These are phyloP conservation scores for Plutella xylostella DNA, from an alignment of 2,888 invertebrate genomes.

Conservation along the genomic window DNA sequence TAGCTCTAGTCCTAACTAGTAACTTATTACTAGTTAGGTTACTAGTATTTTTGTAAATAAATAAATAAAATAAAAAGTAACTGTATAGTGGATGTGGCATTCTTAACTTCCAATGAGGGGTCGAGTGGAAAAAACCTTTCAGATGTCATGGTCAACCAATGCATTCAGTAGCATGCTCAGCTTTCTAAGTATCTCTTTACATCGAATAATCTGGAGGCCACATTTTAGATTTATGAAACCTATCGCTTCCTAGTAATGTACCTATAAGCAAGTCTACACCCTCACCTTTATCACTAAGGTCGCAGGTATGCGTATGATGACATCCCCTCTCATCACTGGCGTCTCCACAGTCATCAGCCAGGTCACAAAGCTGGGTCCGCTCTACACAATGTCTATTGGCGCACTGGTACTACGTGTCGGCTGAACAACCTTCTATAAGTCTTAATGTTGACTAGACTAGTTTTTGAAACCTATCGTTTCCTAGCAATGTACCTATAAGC, in stretches of 20 bases:
- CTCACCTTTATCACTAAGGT: slow-evolving; percentile 44
- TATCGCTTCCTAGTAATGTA: no score
- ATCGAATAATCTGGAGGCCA: no score
- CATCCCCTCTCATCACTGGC: slow-evolving; percentile 92
- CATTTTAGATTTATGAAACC: no score
- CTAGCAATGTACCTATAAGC: no score
- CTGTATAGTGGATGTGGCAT: no score
- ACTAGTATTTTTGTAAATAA: not conserved
- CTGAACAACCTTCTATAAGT: not conserved
- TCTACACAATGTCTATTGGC: slow-evolving; percentile 89
- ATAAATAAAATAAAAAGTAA: not conserved
- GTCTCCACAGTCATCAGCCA: slow-evolving; percentile 92
- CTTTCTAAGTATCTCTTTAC: no score
- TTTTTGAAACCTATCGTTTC: not conserved
- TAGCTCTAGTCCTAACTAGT: no score
- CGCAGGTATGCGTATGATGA: slow-evolving; percentile 75
- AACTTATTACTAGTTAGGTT: not conserved
- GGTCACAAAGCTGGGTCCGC: slow-evolving; percentile 84
- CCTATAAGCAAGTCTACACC: no score
- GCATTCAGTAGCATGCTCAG: no score
- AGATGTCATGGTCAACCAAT: no score
- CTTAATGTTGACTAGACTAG: not conserved
- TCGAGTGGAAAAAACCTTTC: no score
- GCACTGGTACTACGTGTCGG: slow-evolving; percentile 90
- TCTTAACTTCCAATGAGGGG: no score